These are phyloP conservation scores for Rhynchotus rufescens DNA, from an alignment of 2,797 vertebrate species.

Conservation along the genomic window DNA sequence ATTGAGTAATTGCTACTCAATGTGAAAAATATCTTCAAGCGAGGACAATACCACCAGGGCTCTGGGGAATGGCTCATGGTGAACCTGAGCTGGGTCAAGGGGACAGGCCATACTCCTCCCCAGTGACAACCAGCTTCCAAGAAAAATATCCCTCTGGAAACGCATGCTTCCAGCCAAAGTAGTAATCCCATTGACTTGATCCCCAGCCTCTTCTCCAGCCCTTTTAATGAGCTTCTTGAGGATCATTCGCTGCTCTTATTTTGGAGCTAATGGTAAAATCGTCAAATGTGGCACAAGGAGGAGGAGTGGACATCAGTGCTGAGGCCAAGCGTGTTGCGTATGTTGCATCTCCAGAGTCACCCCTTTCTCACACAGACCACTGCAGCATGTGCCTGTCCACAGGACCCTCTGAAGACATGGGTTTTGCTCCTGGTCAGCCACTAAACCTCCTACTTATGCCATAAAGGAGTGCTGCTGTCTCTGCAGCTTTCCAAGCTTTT, in stretches of 20 bases:
- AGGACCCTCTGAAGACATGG: too few species aligned
- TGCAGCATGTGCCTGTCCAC: background rate
- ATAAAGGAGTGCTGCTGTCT: background rate
- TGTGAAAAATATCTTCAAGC: background rate
- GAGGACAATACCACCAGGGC: background rate
- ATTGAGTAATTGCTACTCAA: background rate
- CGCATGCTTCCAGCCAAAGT: rapidly evolving
- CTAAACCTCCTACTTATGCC: background rate
- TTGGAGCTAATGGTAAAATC: background rate
- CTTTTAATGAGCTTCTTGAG: background rate
- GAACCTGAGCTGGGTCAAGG: background rate
- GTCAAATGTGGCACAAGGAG: background rate
- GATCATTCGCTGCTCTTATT: background rate
- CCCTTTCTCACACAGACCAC: background rate
- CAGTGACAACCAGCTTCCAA: background rate
- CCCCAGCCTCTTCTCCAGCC: background rate
- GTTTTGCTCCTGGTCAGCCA: background rate
- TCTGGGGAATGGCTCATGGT: background rate
- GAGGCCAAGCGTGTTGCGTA: background rate
- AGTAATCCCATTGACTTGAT: background rate
- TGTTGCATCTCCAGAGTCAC: background rate
- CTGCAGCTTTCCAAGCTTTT: background rate
- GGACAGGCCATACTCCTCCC: background rate
- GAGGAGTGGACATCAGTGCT: background rate
- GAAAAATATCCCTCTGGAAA: background rate